Evolutionary conservation across 2,888 invertebrate species (phyloP).

Genomic region (Ctena decussata): DNA sequence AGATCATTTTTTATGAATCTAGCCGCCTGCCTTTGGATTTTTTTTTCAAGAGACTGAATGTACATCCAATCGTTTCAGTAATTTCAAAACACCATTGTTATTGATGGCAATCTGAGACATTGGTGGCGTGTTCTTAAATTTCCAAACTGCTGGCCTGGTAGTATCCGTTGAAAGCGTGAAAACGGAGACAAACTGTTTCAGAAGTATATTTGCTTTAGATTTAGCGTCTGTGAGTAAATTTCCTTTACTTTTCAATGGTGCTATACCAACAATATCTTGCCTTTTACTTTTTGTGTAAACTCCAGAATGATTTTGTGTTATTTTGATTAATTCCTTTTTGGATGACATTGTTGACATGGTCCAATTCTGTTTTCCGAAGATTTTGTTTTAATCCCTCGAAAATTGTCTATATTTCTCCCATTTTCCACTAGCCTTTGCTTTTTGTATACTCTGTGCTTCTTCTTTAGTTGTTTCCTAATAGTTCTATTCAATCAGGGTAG

Average conservation of each 20-base stretch:
- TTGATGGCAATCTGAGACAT: background rate
- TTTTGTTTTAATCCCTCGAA: conserved; percentile 34
- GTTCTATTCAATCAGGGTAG: no score
- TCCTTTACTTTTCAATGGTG: background rate
- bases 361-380: conserved; percentile 36
- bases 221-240: background rate
- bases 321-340: no score
- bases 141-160: background rate
- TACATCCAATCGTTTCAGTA: background rate
- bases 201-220: background rate
- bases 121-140: background rate
- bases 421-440: conserved; percentile 40
- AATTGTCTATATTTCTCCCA: conserved; percentile 36
- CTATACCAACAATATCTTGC: no score
- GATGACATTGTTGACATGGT: no score
- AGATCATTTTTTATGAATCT: no score
- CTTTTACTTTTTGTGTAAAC: no score
- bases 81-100: background rate
- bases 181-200: background rate
- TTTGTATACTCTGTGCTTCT: conserved; percentile 36
- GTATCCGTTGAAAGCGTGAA: background rate
- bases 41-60: no score
- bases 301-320: no score
- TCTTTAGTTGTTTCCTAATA: no score
- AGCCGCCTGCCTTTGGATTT: no score